Base-by-base conservation (phyloP, 2,797 vertebrate species). In the Sternotherus odoratus region DNA sequence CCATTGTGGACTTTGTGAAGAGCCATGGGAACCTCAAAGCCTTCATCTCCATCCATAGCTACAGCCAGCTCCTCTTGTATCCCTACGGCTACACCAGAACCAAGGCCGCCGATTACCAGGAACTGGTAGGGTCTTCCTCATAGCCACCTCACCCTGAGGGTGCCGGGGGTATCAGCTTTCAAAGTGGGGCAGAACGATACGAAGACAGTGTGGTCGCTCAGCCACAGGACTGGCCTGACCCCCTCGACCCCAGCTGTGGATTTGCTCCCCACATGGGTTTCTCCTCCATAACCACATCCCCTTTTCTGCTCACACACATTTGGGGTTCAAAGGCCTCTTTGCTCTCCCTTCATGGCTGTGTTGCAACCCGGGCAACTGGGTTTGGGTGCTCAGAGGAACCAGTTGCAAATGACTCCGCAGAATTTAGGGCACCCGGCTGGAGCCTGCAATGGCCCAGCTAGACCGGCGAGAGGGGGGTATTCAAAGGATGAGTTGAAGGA, bases 31-130 rank as follows among this genome's bases (percentile, higher is more conserved):
- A 99, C 88, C 93, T 99, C 97, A 99, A 99, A 96, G 98, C 99
- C 90, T 99, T 99, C 74, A 1, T 99, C 92, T 99, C 99, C 98
- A 99, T 99, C 97, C 99, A 99, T 83, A 97, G 99, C 94, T 99
- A 99, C 92, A 99, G 99, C 54, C 99, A 99, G 97, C 98, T 99
- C 97, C 99, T 99, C 49, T 91, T 99, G 91, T 99, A 99, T 50
- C 99, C 99, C 60, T 99, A 99, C 0, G 99, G 99, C 82, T 99
- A 99, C 97, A 99, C 98, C 13, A 17, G 0, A 0, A 97, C 97
- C 3, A 94, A 98, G 0, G 93, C 1, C 1, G 83, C 91, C 0
- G 97, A 99, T 91, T 33, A 98, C 12, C 0, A 66, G 0, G 99
- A 99, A 95, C 98, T 99, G 98, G 99, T 99, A 97, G 53, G 97